Conservation (phyloP, 1,140 invertebrate genomes). For the Drosophila truncata region DNA sequence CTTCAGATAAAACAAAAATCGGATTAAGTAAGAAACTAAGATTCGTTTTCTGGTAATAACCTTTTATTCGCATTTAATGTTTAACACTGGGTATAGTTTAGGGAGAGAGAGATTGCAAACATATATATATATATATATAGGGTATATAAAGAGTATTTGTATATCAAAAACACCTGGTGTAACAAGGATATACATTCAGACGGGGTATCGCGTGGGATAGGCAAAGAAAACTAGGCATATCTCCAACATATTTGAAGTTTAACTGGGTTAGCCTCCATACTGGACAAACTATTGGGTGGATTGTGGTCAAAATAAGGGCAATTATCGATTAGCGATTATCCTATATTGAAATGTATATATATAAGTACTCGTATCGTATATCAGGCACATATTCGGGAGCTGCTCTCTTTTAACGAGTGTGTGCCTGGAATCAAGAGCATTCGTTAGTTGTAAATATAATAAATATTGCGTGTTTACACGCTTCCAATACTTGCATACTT, state of each 20-base stretch:
- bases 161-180: constrained; percentile 26
- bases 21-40: background rate
- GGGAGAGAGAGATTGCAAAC: constrained; percentile 48
- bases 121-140: constrained; percentile 1
- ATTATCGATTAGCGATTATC: constrained; percentile 3
- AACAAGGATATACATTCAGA: constrained; percentile 18
- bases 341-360: constrained; percentile 33
- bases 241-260: constrained; percentile 16
- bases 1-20: background rate
- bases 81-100: constrained; percentile 53
- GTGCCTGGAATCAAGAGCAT: constrained; percentile 51
- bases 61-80: constrained; percentile 55
- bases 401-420: constrained; percentile 35
- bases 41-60: constrained; percentile 52
- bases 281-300: constrained; percentile 24
- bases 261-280: constrained; percentile 32
- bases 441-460: constrained; percentile 43
- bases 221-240: constrained; percentile 45
- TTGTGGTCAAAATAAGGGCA: constrained; percentile 1
- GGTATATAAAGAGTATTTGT: constrained; percentile 20
- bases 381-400: constrained; percentile 58
- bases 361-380: constrained; percentile 39
- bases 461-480: constrained; percentile 61
- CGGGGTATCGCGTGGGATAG: constrained; percentile 17
- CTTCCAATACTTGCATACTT: constrained; percentile 73